Evolutionary conservation across 2,797 vertebrate species (phyloP).

Genomic region (Discoglossus pictus): DNA sequence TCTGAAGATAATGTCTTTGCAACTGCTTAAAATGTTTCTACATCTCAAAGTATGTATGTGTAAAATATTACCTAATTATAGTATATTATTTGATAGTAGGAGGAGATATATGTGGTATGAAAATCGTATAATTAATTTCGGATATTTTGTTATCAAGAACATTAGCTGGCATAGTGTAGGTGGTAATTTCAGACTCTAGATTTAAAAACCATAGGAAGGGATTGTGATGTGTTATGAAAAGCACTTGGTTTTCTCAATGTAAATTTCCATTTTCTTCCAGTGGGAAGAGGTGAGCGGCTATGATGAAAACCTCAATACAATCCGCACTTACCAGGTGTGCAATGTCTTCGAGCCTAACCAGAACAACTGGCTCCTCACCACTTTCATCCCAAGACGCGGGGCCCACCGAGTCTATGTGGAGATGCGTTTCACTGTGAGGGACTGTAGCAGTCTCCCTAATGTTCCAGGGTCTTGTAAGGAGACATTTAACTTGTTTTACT

Average conservation of each 20-base stretch:
- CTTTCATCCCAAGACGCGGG: slow-evolving; percentile 88
- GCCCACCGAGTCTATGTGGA: slow-evolving; percentile 95
- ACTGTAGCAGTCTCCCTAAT: slow-evolving; percentile 97
- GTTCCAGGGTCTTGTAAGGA: slow-evolving; percentile 97
- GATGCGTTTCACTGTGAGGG: slow-evolving; percentile 96
- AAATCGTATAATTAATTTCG: too few relatives aligned
- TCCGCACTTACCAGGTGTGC: slow-evolving; percentile 97
- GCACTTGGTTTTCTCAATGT: neutral
- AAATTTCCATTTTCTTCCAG: slow-evolving; percentile 62
- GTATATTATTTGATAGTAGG: too few relatives aligned
- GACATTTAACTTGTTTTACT: slow-evolving; percentile 97
- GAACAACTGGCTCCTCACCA: slow-evolving; percentile 98
- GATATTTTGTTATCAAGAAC: too few relatives aligned
- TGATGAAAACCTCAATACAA: slow-evolving; percentile 98
- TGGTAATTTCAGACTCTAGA: too few relatives aligned
- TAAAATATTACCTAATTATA: too few relatives aligned
- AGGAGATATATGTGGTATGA: too few relatives aligned
- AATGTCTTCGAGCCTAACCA: slow-evolving; percentile 97
- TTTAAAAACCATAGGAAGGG: neutral
- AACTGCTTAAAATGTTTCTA: too few relatives aligned
- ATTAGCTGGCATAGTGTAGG: too few relatives aligned
- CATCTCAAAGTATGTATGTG: too few relatives aligned
- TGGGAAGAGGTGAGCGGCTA: slow-evolving; percentile 99
- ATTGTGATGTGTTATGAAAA: neutral
- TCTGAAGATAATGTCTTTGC: too few relatives aligned